Evolutionary conservation across 2,797 vertebrate genomes (phyloP).

Genomic region (Trachops cirrhosus): DNA sequence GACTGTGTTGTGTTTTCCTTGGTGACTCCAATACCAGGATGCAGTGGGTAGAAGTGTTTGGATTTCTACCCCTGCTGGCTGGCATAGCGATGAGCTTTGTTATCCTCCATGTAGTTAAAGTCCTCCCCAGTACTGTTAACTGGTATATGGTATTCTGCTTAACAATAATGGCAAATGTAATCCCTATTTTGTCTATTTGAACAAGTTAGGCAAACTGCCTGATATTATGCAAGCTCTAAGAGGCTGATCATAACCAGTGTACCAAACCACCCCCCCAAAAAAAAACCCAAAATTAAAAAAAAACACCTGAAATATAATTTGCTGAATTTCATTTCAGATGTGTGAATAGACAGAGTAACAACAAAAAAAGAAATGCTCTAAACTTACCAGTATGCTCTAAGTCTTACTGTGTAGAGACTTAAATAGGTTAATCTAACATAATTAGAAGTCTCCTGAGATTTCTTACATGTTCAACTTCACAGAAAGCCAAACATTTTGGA

Average conservation of each 20-base stretch:
- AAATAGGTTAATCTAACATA: conserved; percentile 21
- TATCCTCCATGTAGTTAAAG: not conserved
- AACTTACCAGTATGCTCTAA: conserved; percentile 72
- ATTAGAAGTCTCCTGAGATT: conserved; percentile 59
- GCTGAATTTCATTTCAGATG: not conserved
- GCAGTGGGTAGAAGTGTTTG: not conserved
- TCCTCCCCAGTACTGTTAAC: not conserved
- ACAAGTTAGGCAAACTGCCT: not conserved
- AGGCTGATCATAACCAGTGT: not conserved
- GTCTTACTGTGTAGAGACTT: conserved; percentile 52
- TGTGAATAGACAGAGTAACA: not conserved
- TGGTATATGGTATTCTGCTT: fast-evolving
- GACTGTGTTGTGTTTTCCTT: not conserved
- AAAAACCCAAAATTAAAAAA: not conserved
- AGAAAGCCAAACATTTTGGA: conserved; percentile 58
- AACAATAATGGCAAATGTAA: not conserved
- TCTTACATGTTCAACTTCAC: conserved; percentile 60
- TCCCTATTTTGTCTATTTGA: not conserved
- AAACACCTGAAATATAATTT: not conserved
- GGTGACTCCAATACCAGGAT: not conserved
- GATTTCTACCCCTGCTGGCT: not conserved
- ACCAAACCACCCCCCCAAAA: not conserved
- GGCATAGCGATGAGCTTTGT: not conserved
- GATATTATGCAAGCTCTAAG: not conserved
- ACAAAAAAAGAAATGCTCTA: not conserved